Evolutionary conservation across 2,888 invertebrate species (phyloP).

Genomic region (Drosophila emarginata): DNA sequence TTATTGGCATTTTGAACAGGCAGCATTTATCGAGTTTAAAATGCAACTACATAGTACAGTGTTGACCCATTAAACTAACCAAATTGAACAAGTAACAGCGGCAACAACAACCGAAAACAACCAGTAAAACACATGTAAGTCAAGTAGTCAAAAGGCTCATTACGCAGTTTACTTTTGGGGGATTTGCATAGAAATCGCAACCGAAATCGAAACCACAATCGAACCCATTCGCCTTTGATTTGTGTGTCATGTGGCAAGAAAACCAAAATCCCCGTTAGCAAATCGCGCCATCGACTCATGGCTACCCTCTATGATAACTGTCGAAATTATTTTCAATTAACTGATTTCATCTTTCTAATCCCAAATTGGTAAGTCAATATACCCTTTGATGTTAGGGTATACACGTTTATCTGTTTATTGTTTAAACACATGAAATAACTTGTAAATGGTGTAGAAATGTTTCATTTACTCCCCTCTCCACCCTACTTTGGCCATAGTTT

Average conservation of each 20-base stretch:
- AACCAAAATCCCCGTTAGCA: constrained; percentile 25
- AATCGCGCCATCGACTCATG: background rate
- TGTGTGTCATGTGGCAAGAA: constrained; percentile 63
- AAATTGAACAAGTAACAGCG: constrained; percentile 10
- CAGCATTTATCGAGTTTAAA: constrained; percentile 20
- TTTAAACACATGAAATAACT: constrained; percentile 47
- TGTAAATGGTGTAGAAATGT: constrained; percentile 41
- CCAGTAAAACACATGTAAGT: constrained; percentile 59
- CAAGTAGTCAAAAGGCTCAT: constrained; percentile 63
- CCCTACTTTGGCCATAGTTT: too few relatives aligned
- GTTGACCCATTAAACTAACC: constrained; percentile 46
- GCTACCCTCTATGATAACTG: background rate
- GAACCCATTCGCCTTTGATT: constrained; percentile 33
- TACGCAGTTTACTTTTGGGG: constrained; percentile 61
- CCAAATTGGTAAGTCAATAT: too few relatives aligned
- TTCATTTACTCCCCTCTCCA: too few relatives aligned
- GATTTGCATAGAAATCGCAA: constrained; percentile 70
- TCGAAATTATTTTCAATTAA: too few relatives aligned
- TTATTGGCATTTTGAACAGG: constrained; percentile 15
- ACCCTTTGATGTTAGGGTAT: background rate
- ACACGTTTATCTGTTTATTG: constrained; percentile 58
- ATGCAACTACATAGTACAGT: constrained; percentile 24
- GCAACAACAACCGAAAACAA: background rate
- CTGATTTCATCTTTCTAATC: too few relatives aligned
- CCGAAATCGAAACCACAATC: constrained; percentile 2